These are phyloP conservation scores for Diuraphis noxia DNA, from an alignment of 1,140 invertebrate species.

Conservation along the genomic window DNA sequence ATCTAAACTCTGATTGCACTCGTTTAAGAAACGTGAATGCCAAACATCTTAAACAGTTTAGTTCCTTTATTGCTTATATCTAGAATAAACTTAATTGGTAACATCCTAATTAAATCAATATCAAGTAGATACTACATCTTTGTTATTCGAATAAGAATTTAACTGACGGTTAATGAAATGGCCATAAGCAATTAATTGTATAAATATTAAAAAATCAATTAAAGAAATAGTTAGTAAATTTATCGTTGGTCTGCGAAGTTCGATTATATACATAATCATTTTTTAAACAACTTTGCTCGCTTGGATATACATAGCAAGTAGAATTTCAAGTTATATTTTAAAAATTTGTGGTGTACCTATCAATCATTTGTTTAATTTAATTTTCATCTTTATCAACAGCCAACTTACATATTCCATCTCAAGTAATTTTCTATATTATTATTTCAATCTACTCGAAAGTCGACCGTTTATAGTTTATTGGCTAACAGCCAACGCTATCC, in stretches of 20 bases:
- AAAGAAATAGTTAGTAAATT: too few relatives aligned
- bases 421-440: background rate
- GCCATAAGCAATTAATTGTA: background rate
- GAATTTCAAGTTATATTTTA: background rate
- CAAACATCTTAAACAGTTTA: background rate
- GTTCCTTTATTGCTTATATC: background rate
- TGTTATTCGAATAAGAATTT: background rate
- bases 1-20: background rate
- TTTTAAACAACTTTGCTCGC: too few relatives aligned
- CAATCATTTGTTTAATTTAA: background rate
- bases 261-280: too few relatives aligned
- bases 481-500: background rate
- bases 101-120: background rate
- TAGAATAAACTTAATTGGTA: background rate
- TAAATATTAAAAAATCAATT: background rate
- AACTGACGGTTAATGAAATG: background rate
- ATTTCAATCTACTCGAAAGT: too few relatives aligned
- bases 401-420: background rate
- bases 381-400: background rate
- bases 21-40: background rate
- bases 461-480: too few relatives aligned
- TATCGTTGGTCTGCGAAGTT: background rate
- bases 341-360: background rate
- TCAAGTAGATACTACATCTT: background rate
- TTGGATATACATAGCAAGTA: background rate